Conservation (phyloP, 2,113 vertebrate species). For the Bolborhynchus lineola region DNA sequence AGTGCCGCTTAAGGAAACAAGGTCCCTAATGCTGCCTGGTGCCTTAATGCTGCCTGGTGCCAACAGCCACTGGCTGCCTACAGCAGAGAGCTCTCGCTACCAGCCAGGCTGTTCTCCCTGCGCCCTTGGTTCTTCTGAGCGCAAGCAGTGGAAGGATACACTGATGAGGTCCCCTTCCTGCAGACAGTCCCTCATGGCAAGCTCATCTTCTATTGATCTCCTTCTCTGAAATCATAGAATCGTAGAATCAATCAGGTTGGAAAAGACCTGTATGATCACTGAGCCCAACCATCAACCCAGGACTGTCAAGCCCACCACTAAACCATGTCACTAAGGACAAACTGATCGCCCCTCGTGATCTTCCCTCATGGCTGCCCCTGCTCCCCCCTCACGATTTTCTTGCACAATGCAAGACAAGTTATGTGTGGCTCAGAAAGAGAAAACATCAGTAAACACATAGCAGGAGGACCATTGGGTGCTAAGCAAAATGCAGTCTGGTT, state of each 20-base stretch:
- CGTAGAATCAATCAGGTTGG: neutral
- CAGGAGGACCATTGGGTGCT: neutral
- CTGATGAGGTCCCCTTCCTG: constrained; percentile 97
- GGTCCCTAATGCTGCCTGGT: neutral
- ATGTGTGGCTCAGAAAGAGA: accelerated
- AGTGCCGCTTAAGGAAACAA: constrained; percentile 62
- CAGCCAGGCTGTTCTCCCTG: neutral
- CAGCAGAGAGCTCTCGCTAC: neutral
- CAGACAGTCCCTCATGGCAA: constrained; percentile 94
- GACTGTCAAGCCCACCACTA: neutral
- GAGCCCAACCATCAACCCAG: neutral
- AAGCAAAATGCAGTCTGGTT: accelerated
- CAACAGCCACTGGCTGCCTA: neutral
- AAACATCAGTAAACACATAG: neutral
- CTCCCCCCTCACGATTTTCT: neutral
- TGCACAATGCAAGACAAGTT: neutral
- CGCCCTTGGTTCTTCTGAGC: accelerated
- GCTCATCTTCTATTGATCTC: constrained; percentile 92
- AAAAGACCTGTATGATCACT: neutral
- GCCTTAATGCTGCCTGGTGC: neutral
- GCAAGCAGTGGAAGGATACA: constrained; percentile 77
- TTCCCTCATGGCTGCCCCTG: neutral
- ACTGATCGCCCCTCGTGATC: neutral
- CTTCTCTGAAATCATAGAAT: constrained; percentile 79
- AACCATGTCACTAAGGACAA: neutral